These are phyloP conservation scores for Rhopalosiphum maidis DNA, from an alignment of 1,140 invertebrate genomes.

Conservation along the genomic window DNA sequence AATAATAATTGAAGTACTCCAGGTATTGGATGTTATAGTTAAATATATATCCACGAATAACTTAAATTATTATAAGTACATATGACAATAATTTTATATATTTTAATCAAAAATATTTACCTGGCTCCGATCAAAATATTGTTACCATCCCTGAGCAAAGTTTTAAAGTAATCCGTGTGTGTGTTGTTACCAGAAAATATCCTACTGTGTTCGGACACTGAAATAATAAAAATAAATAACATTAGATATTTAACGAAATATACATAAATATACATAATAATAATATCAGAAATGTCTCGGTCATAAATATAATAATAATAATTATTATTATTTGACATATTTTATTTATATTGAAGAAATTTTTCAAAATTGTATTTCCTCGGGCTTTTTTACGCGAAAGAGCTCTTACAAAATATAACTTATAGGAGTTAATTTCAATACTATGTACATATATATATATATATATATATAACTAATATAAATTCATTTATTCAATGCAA, in stretches of 20 bases:
- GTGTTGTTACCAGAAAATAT: slow-evolving; percentile 87
- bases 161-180: slow-evolving; percentile 88
- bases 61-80: neutral
- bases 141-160: slow-evolving; percentile 85
- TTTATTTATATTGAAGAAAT: neutral
- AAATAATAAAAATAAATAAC: slow-evolving; percentile 63
- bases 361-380: neutral
- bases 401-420: neutral
- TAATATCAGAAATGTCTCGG: neutral
- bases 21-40: too few species aligned
- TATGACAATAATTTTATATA: neutral
- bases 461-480: too few species aligned
- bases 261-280: neutral
- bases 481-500: neutral
- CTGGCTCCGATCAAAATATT: slow-evolving; percentile 90
- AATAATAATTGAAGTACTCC: neutral
- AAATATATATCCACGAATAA: neutral
- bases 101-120: slow-evolving; percentile 67
- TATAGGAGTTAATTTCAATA: neutral
- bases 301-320: neutral
- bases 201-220: slow-evolving; percentile 83
- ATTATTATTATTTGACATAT: neutral
- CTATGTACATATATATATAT: neutral
- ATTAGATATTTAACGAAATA: neutral
- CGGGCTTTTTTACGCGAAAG: neutral